These are phyloP conservation scores for Cygnus buccinator DNA, from an alignment of 2,113 vertebrate species.

Conservation along the genomic window DNA sequence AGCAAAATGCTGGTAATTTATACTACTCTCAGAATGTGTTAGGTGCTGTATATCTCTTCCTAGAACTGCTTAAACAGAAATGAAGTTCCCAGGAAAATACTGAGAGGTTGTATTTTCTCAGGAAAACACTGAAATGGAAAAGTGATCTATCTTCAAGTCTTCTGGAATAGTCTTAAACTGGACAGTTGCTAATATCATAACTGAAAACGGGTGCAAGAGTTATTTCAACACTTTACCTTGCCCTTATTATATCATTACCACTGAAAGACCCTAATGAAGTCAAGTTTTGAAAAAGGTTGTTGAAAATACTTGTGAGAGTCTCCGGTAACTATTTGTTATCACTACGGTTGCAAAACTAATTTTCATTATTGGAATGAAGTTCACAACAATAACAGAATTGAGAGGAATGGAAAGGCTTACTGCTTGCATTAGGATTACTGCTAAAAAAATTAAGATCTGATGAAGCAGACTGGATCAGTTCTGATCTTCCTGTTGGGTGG, in stretches of 20 bases:
- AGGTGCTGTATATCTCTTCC: not conserved
- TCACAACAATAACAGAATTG: slow-evolving; percentile 32
- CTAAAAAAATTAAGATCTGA: slow-evolving; percentile 7
- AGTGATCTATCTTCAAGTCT: not conserved
- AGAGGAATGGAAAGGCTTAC: slow-evolving; percentile 34
- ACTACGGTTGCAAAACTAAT: slow-evolving; percentile 54
- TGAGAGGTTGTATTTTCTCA: not conserved
- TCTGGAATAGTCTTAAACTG: not conserved
- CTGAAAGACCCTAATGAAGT: not conserved
- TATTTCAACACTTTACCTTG: not conserved
- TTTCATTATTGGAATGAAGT: not conserved
- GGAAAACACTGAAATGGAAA: not conserved
- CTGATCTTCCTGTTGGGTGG: not conserved
- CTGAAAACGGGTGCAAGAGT: slow-evolving; percentile 6
- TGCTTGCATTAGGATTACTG: not conserved
- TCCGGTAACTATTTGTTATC: slow-evolving; percentile 17
- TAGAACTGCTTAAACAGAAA: not conserved
- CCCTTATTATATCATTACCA: not conserved
- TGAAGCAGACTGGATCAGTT: not conserved
- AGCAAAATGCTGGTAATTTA: not conserved
- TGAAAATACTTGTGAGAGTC: not conserved
- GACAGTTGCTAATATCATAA: not conserved
- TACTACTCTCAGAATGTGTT: not conserved
- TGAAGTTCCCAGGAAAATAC: not conserved
- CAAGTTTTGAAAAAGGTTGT: not conserved